Percentiles rank a stretch among this genome's conserved stretches.
phyloP scores from a whole-genome alignment of 2,797 vertebrate genomes.

The Buphagus erythrorhynchus region DNA sequence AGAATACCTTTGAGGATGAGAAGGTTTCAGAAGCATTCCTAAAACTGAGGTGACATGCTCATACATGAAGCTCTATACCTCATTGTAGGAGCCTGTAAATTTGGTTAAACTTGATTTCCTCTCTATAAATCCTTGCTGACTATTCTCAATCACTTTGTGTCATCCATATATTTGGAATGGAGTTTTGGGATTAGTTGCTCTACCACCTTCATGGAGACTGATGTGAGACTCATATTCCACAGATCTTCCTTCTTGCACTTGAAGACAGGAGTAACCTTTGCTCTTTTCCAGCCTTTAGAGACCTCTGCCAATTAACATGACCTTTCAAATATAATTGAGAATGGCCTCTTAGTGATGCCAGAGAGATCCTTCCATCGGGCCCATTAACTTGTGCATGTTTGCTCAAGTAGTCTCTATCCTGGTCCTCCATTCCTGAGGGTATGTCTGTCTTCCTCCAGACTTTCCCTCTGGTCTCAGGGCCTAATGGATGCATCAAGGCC shows the following conservation, averaged over 20 bases:
- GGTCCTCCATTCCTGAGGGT: neutral
- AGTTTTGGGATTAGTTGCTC: neutral
- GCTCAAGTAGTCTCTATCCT: neutral
- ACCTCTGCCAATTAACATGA: neutral
- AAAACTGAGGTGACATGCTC: neutral
- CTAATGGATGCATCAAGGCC: neutral
- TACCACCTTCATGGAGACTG: neutral
- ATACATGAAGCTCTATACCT: neutral
- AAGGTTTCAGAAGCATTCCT: neutral
- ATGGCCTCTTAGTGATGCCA: neutral
- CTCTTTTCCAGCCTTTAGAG: neutral
- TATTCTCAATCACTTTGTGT: rapidly evolving
- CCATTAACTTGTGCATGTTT: neutral
- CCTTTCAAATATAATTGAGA: neutral
- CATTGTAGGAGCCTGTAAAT: neutral
- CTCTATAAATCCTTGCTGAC: neutral
- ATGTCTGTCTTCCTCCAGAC: neutral
- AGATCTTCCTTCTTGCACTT: neutral
- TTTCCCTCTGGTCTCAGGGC: neutral
- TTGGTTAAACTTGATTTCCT: neutral
- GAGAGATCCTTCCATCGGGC: neutral
- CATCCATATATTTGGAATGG: neutral
- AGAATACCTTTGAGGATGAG: neutral
- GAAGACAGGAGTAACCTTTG: neutral
- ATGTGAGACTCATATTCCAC: neutral